Evolutionary conservation across 2,113 vertebrate species (phyloP), one percentile per base, ranked within the genome.

Genomic region (Serilophus lunatus): DNA sequence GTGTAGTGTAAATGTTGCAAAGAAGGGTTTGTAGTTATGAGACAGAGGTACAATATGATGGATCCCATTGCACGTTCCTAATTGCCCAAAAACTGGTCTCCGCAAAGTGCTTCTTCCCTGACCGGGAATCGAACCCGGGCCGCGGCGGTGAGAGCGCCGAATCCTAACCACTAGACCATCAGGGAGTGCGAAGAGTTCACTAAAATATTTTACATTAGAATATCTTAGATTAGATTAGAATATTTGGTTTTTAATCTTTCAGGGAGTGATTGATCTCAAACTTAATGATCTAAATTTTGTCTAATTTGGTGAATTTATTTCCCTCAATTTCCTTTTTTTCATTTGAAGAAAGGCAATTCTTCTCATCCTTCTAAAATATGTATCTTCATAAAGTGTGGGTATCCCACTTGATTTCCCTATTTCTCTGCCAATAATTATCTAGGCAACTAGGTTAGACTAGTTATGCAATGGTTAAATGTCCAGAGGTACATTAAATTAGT

Each of bases 121-220:
- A 97, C 98, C 97, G 95, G 98, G 98, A 98, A 98, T 98, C 96
- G 97, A 98, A 98, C 98, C 97, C 97, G 96, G 97, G 98, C 97
- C 97, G 97, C 97, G 97, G 98, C 97, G 96, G 97, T 97, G 97
- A 98, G 98, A 98, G 98, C 97, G 98, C 97, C 97, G 97, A 98
- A 98, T 98, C 98, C 98, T 98, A 96, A 98, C 98, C 98, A 98
- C 98, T 98, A 98, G 97, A 98, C 97, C 97, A 98, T 96, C 97
- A 97, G 96, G 97, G 98, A 81, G 42, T 42, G 13, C 11, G 0
- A 1, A 7, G 0, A 3, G 2, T 5, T 1, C 0, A 8, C 2
- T 10, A 14, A 29, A 44, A 23, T 14, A 6, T 4, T 25, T 16
- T 28, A 9, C 3, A 13, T 35, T 13, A 18, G 8, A 38, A n/a